phyloP scores from a whole-genome alignment of 2,797 vertebrate species.

The Lycodopsis pacificus region DNA sequence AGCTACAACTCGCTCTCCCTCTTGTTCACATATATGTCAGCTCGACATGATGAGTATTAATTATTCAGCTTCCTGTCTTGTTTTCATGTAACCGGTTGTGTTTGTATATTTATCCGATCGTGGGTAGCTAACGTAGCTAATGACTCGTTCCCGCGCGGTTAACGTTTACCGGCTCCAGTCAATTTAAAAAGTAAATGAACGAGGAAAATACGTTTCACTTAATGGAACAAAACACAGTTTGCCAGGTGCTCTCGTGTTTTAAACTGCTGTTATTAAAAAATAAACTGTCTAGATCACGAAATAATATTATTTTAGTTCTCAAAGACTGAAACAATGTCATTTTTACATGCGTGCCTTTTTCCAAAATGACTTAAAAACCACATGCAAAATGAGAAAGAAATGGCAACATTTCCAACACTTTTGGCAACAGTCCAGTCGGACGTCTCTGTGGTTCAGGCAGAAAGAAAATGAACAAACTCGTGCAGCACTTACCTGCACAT shows the following conservation, averaged over 20 bases:
- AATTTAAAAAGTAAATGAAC: not conserved
- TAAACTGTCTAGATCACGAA: not conserved
- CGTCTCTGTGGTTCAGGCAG: not conserved
- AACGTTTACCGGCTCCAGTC: not conserved
- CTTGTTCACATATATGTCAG: not conserved
- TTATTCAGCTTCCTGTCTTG: not conserved
- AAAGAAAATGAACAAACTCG: constrained; percentile 12
- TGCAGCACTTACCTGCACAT: constrained; percentile 62
- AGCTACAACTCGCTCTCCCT: not conserved
- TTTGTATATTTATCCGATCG: not conserved
- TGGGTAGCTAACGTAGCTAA: not conserved
- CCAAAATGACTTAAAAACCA: not conserved
- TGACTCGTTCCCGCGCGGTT: no score
- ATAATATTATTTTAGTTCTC: not conserved
- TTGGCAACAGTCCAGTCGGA: not conserved
- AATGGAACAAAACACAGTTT: not conserved
- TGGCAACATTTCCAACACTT: no score
- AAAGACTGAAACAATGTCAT: not conserved
- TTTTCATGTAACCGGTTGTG: not conserved
- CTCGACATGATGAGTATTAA: not conserved
- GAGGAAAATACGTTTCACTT: not conserved
- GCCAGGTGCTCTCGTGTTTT: not conserved
- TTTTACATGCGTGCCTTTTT: not conserved
- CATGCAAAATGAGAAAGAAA: constrained; percentile 17
- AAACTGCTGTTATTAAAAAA: not conserved